phyloP scores from a whole-genome alignment of 2,113 vertebrate species.

The Sinocyclocheilus grahami region DNA sequence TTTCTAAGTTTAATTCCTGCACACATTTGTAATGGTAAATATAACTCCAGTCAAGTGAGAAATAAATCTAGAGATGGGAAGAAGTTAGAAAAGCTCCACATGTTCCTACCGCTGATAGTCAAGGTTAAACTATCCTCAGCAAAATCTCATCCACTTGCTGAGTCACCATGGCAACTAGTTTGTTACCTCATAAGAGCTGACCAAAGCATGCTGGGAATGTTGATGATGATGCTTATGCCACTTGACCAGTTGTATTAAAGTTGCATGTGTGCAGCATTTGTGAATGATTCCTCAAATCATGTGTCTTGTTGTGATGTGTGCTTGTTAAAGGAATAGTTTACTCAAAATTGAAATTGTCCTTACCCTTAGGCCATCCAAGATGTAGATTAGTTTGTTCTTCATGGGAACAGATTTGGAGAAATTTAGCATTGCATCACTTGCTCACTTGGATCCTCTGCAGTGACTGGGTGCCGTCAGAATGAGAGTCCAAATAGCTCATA shows the following conservation, averaged over 20 bases:
- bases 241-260: background rate
- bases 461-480: too few species aligned
- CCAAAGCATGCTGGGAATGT: conserved; percentile 2
- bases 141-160: conserved; percentile 38
- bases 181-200: conserved; percentile 53
- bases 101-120: conserved; percentile 27
- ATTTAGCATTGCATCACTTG: too few species aligned
- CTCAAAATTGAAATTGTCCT: too few species aligned
- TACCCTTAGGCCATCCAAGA: too few species aligned
- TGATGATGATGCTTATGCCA: background rate
- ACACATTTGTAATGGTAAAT: conserved; percentile 24
- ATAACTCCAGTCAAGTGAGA: conserved; percentile 30
- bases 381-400: too few species aligned
- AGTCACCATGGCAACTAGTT: conserved; percentile 63
- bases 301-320: background rate
- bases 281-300: background rate
- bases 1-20: conserved; percentile 42
- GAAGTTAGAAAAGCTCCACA: background rate
- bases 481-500: too few species aligned
- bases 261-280: background rate
- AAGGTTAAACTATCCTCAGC: conserved; percentile 44
- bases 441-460: too few species aligned
- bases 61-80: conserved; percentile 1
- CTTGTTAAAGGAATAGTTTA: background rate
- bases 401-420: too few species aligned